phyloP scores from a whole-genome alignment of 2,113 vertebrate genomes.

The Nothocercus julius region DNA sequence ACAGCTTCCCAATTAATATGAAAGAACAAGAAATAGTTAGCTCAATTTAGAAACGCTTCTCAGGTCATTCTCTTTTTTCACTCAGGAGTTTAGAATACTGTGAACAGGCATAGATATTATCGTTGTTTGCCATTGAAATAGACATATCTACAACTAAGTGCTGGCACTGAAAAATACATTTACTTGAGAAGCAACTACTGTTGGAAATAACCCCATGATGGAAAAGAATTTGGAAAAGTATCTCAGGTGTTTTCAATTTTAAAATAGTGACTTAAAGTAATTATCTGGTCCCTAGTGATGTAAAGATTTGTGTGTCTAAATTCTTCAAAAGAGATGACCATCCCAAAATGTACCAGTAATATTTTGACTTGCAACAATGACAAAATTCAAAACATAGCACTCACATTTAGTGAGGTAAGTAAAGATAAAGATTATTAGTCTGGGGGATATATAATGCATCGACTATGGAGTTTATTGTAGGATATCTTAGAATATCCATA shows the following conservation, averaged over 20 bases:
- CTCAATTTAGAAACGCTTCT: neutral
- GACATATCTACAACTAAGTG: neutral
- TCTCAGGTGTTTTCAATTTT: neutral
- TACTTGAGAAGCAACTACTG: neutral
- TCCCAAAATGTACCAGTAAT: neutral
- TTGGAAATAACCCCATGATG: neutral
- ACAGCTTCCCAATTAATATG: neutral
- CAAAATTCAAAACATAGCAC: neutral
- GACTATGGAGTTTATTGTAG: neutral
- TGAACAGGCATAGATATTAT: neutral
- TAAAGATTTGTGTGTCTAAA: neutral
- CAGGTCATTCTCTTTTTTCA: neutral
- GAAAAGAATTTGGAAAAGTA: neutral
- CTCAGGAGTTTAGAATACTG: neutral
- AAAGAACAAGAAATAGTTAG: neutral
- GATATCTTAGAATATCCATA: neutral
- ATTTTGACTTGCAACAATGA: neutral
- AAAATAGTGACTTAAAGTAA: neutral
- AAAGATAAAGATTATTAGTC: neutral
- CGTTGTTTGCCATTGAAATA: neutral
- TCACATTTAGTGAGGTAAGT: neutral
- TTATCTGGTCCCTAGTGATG: neutral
- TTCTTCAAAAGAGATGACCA: fast-evolving
- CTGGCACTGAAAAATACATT: neutral
- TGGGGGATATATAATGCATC: neutral